A percentile compares a stretch with the other conserved stretches of the same genome.
Conservation (phyloP, 2,797 vertebrate species). For the Darevskia mixta region DNA sequence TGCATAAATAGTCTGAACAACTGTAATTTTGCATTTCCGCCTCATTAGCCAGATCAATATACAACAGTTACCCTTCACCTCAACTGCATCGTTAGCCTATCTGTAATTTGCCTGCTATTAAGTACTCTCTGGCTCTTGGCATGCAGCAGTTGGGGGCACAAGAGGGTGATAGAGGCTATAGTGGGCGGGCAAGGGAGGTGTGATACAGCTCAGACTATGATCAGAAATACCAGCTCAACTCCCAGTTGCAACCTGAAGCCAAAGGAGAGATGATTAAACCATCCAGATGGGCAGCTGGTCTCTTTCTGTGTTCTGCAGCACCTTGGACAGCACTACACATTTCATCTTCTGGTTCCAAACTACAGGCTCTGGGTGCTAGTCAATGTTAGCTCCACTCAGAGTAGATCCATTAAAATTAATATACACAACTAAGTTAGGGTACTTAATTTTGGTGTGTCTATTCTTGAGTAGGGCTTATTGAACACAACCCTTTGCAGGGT, state of each 20-base stretch:
- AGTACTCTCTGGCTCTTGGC: not conserved
- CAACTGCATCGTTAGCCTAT: conserved; percentile 36
- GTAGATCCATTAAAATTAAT: no score
- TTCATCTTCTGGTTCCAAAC: not conserved
- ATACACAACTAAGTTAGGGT: no score
- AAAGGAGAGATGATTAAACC: not conserved
- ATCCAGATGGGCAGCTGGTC: no score
- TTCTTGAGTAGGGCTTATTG: no score
- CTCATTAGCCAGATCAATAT: conserved; percentile 57
- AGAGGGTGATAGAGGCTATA: not conserved
- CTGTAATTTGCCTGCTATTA: conserved; percentile 37
- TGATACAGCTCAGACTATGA: not conserved
- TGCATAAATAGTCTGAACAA: conserved; percentile 23
- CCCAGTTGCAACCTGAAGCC: not conserved
- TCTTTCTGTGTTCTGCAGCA: not conserved
- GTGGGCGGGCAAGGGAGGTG: not conserved
- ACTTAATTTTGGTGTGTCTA: no score
- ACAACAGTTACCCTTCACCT: conserved; percentile 58
- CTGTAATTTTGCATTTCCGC: conserved; percentile 64
- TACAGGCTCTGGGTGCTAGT: no score
- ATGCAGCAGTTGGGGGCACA: not conserved
- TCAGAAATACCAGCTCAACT: not conserved
- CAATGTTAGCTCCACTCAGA: no score
- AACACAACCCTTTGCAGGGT: not conserved
- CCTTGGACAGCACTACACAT: not conserved